Evolutionary conservation across 2,113 vertebrate species (phyloP), one percentile per base, ranked within the genome.

Genomic region (Chloroceryle aenea): DNA sequence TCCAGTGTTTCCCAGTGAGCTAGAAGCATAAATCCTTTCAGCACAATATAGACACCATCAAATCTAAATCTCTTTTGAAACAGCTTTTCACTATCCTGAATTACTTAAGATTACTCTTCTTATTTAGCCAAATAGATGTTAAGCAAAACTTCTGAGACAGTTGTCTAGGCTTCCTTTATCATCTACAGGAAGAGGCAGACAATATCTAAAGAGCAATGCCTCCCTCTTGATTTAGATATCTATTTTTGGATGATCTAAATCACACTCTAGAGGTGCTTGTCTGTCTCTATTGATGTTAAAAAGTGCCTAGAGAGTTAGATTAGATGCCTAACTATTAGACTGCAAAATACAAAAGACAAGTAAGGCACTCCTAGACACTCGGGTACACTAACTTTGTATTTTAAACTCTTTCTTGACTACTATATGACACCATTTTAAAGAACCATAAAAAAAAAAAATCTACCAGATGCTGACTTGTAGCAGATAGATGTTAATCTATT

Each of bases 171-270:
- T 91, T 14, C n/a, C 43, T 87, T 94, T 80, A 66, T 93, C 58
- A 73, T 17, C 48, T 58, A 26, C 27, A 85, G n/a, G 15, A 53
- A 87, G 61, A 91, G 71, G 73, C 10, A 69, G 21, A 21, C n/a
- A 90, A 94, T 68, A 58, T 91, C 82, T 48, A 73, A 64, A 87
- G 77, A 69, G 25, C 11, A 85, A 36, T 73, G 27, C 9, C 16
- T 90, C 30, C 30, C 23, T 92, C 67, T 90, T 85, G 58, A 48
- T 95, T 69, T 77, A 87, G 66, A 36, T 79, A 73, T 53, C 75
- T 96, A 29, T 87, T 96, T 95, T 85, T 82, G 30, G 81, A 73
- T 79, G 34, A 87, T 20, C 12, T 87, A 82, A 89, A 79, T 91
- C 69, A 75, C 48, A 52, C 2, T 7, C 34, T 68, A 64, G 66